Percentiles rank a stretch among this genome's conserved stretches.
These are phyloP conservation scores for Syrrhaptes paradoxus DNA, from an alignment of 2,113 vertebrate genomes.

Conservation along the genomic window DNA sequence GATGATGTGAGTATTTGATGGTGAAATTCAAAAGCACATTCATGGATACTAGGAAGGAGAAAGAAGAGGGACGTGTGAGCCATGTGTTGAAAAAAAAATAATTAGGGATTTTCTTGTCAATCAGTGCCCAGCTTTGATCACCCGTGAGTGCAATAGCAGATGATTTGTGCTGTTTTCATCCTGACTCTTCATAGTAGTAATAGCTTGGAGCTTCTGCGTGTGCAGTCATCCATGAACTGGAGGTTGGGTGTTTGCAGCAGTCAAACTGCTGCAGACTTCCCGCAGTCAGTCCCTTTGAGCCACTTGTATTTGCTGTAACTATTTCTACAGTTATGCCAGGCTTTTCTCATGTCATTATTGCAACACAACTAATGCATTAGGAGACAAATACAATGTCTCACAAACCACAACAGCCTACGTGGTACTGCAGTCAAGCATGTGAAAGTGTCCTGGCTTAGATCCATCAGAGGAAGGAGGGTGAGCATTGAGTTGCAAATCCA, in stretches of 20 bases:
- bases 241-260: background rate
- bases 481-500: conserved; percentile 2
- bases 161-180: background rate
- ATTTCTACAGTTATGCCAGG: background rate
- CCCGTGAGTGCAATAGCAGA: background rate
- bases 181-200: background rate
- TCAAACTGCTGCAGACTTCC: background rate
- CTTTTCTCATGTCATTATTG: background rate
- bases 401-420: background rate
- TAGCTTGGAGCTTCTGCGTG: background rate
- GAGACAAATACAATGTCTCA: background rate
- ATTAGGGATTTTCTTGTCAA: background rate
- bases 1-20: conserved; percentile 70
- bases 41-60: background rate
- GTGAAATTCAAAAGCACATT: background rate
- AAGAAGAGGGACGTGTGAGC: background rate
- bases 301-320: background rate
- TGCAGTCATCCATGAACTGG: background rate
- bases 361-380: background rate
- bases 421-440: background rate
- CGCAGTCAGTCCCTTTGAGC: background rate
- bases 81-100: background rate
- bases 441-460: background rate
- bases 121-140: background rate
- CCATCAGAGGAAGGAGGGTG: background rate